Percentiles rank a stretch among this genome's conserved stretches.
These are phyloP conservation scores for Tryphoninae sp. DNA, from an alignment of 2,888 invertebrate species.

Conservation along the genomic window DNA sequence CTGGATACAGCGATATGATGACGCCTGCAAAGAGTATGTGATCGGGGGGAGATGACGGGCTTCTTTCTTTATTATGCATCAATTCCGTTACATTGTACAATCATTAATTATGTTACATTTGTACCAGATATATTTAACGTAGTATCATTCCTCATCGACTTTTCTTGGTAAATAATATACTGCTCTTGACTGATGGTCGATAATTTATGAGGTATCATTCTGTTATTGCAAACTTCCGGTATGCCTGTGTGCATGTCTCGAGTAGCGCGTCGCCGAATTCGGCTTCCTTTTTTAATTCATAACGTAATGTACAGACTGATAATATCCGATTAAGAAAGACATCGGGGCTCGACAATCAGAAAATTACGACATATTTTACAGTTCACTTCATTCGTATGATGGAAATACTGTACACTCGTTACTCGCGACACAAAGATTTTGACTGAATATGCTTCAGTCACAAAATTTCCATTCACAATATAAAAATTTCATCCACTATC, in stretches of 20 bases:
- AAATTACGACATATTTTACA: slow-evolving; percentile 63
- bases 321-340: slow-evolving; percentile 27
- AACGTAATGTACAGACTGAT: slow-evolving; percentile 11
- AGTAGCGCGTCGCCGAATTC: background rate
- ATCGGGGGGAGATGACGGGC: background rate
- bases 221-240: background rate
- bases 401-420: slow-evolving; percentile 38
- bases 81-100: slow-evolving; percentile 53
- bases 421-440: slow-evolving; percentile 32
- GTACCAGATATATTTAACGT: slow-evolving; percentile 32
- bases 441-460: slow-evolving; percentile 24
- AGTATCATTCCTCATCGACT: slow-evolving; percentile 19
- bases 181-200: slow-evolving; percentile 61
- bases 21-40: slow-evolving; percentile 48
- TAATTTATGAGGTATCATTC: slow-evolving; percentile 32
- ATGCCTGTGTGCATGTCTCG: slow-evolving; percentile 10
- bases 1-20: slow-evolving; percentile 23
- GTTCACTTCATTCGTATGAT: slow-evolving; percentile 27
- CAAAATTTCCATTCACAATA: slow-evolving; percentile 4
- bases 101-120: slow-evolving; percentile 54
- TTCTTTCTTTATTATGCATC: slow-evolving; percentile 50
- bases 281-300: slow-evolving; percentile 7
- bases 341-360: slow-evolving; percentile 58
- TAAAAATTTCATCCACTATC: slow-evolving; percentile 35
- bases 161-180: slow-evolving; percentile 47